These are phyloP conservation scores for Reinhardtius hippoglossoides DNA, from an alignment of 2,113 vertebrate genomes.

Conservation along the genomic window DNA sequence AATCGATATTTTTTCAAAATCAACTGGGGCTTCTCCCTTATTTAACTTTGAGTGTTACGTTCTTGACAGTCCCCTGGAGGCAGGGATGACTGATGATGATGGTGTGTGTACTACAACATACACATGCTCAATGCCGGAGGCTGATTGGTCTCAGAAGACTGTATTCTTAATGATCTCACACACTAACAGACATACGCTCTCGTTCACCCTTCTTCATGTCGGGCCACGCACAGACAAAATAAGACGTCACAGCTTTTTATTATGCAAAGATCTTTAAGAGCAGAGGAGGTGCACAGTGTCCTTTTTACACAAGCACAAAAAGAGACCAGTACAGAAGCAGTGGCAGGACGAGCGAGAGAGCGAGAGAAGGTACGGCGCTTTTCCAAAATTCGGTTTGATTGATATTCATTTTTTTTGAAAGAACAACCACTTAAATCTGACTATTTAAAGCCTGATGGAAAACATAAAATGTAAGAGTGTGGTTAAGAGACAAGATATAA, in stretches of 20 bases:
- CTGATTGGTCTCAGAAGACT: conserved; percentile 29
- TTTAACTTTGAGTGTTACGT: neutral
- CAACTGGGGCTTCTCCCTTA: neutral
- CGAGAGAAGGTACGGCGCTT: neutral
- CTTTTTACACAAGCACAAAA: neutral
- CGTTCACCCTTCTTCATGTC: neutral
- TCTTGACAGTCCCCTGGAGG: conserved; percentile 3
- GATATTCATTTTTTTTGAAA: conserved; percentile 7
- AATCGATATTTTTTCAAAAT: neutral
- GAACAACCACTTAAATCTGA: neutral
- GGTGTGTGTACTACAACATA: neutral
- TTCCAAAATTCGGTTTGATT: neutral
- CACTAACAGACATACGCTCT: neutral
- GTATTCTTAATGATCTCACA: neutral
- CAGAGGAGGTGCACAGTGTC: neutral
- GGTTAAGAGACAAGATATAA: neutral
- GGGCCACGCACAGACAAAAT: neutral
- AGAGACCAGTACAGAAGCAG: no score
- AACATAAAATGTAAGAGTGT: neutral
- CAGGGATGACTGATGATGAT: conserved; percentile 20
- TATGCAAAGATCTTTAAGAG: neutral
- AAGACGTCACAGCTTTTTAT: neutral
- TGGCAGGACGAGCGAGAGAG: no score
- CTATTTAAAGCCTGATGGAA: neutral
- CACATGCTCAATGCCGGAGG: conserved; percentile 1